Conservation (phyloP, 2,797 vertebrate genomes). For the Momotus momota region DNA sequence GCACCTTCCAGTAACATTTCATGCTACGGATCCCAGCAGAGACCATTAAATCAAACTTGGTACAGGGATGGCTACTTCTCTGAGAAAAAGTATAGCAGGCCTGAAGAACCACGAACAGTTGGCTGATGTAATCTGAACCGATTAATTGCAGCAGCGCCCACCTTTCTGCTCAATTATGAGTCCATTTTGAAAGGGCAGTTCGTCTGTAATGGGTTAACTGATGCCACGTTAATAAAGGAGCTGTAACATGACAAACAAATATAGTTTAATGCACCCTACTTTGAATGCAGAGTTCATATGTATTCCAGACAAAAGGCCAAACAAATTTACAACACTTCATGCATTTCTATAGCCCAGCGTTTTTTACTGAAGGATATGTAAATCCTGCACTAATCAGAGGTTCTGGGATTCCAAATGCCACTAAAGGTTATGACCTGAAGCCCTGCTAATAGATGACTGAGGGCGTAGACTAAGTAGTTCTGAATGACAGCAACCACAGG, state of each 20-base stretch:
- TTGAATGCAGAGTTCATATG: constrained; percentile 80
- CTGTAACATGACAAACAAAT: constrained; percentile 65
- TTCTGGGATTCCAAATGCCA: constrained; percentile 92
- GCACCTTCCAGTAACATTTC: constrained; percentile 68
- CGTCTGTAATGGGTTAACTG: constrained; percentile 74
- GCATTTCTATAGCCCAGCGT: constrained; percentile 84
- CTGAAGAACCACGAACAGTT: constrained; percentile 35
- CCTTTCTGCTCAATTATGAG: constrained; percentile 46
- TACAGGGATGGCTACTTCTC: constrained; percentile 47
- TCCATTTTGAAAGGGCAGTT: constrained; percentile 54
- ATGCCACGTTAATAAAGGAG: constrained; percentile 68
- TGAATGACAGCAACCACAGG: constrained; percentile 92
- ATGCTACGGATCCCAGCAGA: constrained; percentile 34
- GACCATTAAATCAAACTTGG: constrained; percentile 50
- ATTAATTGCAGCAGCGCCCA: constrained; percentile 57
- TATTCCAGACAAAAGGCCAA: constrained; percentile 91
- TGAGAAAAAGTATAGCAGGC: constrained; percentile 25
- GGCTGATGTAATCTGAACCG: constrained; percentile 41
- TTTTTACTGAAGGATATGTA: constrained; percentile 90
- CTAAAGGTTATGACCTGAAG: constrained; percentile 91
- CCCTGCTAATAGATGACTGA: constrained; percentile 88
- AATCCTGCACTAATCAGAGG: constrained; percentile 94
- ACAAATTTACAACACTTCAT: constrained; percentile 89
- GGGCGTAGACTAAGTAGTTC: constrained; percentile 75
- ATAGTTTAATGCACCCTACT: constrained; percentile 80